phyloP scores from a whole-genome alignment of 2,113 vertebrate species.

The Aspidoscelis tigris region DNA sequence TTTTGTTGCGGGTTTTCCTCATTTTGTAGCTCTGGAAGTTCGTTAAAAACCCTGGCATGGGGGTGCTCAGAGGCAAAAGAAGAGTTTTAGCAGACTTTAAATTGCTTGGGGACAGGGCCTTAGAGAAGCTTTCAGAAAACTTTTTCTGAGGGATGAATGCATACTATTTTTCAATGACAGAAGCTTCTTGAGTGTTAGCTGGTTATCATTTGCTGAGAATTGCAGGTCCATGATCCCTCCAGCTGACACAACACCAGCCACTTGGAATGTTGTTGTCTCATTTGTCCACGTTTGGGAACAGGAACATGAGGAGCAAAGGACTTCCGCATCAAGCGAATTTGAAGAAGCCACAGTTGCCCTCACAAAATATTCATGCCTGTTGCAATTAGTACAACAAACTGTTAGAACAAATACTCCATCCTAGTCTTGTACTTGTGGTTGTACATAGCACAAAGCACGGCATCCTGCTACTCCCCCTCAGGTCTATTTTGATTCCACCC shows the following conservation, averaged over 20 bases:
- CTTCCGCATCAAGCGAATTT: background rate
- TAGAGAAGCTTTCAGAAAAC: background rate
- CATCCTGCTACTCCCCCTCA: background rate
- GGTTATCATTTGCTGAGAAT: background rate
- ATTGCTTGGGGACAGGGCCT: too few relatives aligned
- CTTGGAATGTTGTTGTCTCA: too few relatives aligned
- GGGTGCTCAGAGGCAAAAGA: too few relatives aligned
- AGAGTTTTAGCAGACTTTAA: too few relatives aligned
- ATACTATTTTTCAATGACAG: background rate
- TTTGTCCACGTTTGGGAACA: too few relatives aligned
- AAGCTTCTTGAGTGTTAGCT: background rate
- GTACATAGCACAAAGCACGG: constrained; percentile 18
- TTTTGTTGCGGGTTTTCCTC: too few relatives aligned
- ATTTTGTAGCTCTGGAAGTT: too few relatives aligned
- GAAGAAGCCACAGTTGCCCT: background rate
- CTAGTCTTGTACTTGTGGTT: background rate
- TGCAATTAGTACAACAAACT: background rate
- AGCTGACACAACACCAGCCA: background rate
- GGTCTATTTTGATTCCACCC: constrained; percentile 12
- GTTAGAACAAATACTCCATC: background rate
- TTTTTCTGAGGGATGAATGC: background rate
- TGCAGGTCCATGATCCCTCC: background rate
- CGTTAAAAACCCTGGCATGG: too few relatives aligned
- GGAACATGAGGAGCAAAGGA: background rate
- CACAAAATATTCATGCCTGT: background rate